Percentiles rank a stretch among this genome's conserved stretches.
Evolutionary conservation across 2,888 invertebrate species (phyloP).

Genomic region (Meliscaeva auricollis): DNA sequence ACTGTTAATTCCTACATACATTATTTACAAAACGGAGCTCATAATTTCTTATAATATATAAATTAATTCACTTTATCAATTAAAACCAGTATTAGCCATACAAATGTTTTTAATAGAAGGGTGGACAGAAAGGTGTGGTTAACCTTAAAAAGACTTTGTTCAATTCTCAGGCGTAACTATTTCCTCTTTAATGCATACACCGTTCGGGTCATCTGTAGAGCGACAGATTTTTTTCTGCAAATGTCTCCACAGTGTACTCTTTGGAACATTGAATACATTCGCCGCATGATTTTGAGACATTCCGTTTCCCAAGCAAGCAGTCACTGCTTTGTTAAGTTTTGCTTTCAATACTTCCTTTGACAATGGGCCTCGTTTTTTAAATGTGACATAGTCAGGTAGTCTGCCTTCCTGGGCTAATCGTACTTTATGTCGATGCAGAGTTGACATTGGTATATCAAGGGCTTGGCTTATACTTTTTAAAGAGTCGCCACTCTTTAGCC

Average conservation of each 20-base stretch:
- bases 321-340: conserved; percentile 82
- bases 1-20: background rate
- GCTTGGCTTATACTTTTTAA: conserved; percentile 83
- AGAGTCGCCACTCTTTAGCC: conserved; percentile 82
- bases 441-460: conserved; percentile 84
- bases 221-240: conserved; percentile 81
- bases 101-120: background rate
- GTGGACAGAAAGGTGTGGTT: no score
- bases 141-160: background rate
- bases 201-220: conserved; percentile 69
- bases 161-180: conserved; percentile 77
- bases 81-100: background rate
- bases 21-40: conserved; percentile 24
- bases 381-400: conserved; percentile 81
- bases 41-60: background rate
- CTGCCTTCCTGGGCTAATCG: conserved; percentile 82
- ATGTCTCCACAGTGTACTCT: conserved; percentile 84
- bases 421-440: conserved; percentile 83
- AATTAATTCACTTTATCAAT: background rate
- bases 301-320: conserved; percentile 82
- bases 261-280: conserved; percentile 83
- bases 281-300: conserved; percentile 84
- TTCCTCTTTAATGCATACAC: conserved; percentile 78
- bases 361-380: conserved; percentile 82
- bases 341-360: conserved; percentile 82